Evolutionary conservation across 2,113 vertebrate species (phyloP).

Genomic region (Neolamprologus longior): DNA sequence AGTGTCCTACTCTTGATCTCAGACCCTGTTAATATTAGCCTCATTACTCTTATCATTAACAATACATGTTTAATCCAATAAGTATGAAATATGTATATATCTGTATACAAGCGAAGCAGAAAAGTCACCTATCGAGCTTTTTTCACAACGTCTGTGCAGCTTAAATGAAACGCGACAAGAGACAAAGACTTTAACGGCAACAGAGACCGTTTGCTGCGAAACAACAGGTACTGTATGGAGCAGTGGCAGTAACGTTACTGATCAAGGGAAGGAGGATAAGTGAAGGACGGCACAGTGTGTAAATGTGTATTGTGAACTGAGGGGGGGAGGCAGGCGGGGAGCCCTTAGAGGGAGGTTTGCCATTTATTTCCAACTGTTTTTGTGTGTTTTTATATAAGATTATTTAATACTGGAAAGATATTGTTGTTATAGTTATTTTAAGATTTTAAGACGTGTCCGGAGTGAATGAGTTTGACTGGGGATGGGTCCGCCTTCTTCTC

Average conservation of each 20-base stretch:
- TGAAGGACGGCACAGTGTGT: conserved; percentile 8
- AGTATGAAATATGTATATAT: conserved; percentile 20
- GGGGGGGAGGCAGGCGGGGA: background rate
- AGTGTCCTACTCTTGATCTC: conserved; percentile 46
- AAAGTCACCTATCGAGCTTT: conserved; percentile 58
- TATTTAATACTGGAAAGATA: conserved; percentile 78
- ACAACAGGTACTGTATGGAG: conserved; percentile 53
- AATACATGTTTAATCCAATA: conserved; percentile 46
- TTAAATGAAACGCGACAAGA: conserved; percentile 52
- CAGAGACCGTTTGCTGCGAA: conserved; percentile 34
- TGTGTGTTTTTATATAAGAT: conserved; percentile 73
- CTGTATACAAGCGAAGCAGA: conserved; percentile 52
- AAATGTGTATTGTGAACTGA: conserved; percentile 30
- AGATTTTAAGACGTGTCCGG: conserved; percentile 48
- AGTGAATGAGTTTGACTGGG: conserved; percentile 33
- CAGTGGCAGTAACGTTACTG: background rate
- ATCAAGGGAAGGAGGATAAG: background rate
- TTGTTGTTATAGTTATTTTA: conserved; percentile 67
- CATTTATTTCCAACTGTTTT: conserved; percentile 56
- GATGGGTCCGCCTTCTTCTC: background rate
- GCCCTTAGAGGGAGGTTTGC: conserved; percentile 6
- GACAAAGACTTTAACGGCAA: conserved; percentile 31
- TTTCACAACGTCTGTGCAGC: conserved; percentile 63
- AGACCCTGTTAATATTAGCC: conserved; percentile 50
- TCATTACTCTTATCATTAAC: conserved; percentile 46